Percentiles rank a stretch among this genome's conserved stretches.
Evolutionary conservation across 2,888 invertebrate species (phyloP).

Genomic region (Lasioglossum zephyrum): DNA sequence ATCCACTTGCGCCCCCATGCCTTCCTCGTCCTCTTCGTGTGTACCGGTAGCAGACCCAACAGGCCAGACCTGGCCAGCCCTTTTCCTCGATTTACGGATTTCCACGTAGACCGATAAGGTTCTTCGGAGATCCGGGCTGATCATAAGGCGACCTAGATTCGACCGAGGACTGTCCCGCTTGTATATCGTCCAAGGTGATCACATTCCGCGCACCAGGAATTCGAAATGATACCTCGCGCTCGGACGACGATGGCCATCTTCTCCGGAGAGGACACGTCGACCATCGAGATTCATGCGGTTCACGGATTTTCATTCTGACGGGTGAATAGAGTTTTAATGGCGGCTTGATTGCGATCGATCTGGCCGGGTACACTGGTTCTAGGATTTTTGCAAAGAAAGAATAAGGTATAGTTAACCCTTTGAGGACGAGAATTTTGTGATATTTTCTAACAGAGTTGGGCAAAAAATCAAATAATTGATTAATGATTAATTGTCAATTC

Average conservation of each 20-base stretch:
- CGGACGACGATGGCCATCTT: not conserved
- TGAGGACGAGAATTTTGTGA: not conserved
- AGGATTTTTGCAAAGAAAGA: not conserved
- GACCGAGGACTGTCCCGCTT: constrained; percentile 39
- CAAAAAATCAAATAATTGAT: too few species aligned
- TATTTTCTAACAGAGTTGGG: not conserved
- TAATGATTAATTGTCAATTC: too few species aligned
- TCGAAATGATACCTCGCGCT: constrained; percentile 55
- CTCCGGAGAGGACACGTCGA: not conserved
- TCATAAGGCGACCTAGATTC: constrained; percentile 69
- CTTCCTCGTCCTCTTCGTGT: constrained; percentile 20
- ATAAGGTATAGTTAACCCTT: not conserved
- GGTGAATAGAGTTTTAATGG: not conserved
- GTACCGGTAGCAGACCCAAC: not conserved
- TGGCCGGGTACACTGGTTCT: not conserved
- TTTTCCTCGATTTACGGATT: constrained; percentile 45
- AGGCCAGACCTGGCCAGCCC: not conserved
- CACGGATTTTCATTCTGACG: not conserved
- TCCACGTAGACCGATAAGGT: constrained; percentile 67
- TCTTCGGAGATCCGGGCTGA: constrained; percentile 46
- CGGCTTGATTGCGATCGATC: not conserved
- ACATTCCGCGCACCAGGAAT: constrained; percentile 55
- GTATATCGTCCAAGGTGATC: constrained; percentile 52
- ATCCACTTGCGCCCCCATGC: constrained; percentile 53
- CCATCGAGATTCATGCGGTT: constrained; percentile 17